phyloP scores from a whole-genome alignment of 2,888 invertebrate genomes.

The Cataglyphis rosenhaueri region DNA sequence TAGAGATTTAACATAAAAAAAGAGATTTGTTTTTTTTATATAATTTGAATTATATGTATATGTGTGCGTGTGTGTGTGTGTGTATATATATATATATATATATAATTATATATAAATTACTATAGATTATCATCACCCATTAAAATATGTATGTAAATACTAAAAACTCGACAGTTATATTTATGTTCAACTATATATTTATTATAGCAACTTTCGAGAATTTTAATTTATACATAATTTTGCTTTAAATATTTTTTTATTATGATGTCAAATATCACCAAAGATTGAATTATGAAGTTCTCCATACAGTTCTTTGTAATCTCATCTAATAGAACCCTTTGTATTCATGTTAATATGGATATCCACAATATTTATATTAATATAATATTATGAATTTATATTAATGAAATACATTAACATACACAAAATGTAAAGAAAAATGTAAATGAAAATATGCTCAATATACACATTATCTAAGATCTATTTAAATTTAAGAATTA shows the following conservation, averaged over 20 bases:
- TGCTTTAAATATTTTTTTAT: constrained; percentile 55
- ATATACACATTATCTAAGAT: constrained; percentile 49
- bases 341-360: constrained; percentile 54
- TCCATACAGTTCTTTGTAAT: constrained; percentile 3
- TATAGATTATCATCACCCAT: not conserved
- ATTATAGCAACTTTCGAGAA: constrained; percentile 50
- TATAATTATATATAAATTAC: constrained; percentile 26
- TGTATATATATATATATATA: not conserved
- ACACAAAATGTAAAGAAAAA: constrained; percentile 21
- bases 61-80: not conserved
- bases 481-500: constrained; percentile 58
- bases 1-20: constrained; percentile 39
- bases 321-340: constrained; percentile 8
- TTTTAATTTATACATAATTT: constrained; percentile 59
- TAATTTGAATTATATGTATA: not conserved
- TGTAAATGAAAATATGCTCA: constrained; percentile 9
- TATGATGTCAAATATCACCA: constrained; percentile 1
- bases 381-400: constrained; percentile 26
- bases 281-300: constrained; percentile 16
- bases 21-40: not conserved
- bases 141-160: constrained; percentile 39
- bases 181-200: not conserved
- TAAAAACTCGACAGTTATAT: constrained; percentile 1
- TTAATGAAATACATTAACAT: constrained; percentile 14
- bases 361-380: constrained; percentile 7